phyloP scores from a whole-genome alignment of 2,113 vertebrate genomes.

The Mionectes macconnelli region DNA sequence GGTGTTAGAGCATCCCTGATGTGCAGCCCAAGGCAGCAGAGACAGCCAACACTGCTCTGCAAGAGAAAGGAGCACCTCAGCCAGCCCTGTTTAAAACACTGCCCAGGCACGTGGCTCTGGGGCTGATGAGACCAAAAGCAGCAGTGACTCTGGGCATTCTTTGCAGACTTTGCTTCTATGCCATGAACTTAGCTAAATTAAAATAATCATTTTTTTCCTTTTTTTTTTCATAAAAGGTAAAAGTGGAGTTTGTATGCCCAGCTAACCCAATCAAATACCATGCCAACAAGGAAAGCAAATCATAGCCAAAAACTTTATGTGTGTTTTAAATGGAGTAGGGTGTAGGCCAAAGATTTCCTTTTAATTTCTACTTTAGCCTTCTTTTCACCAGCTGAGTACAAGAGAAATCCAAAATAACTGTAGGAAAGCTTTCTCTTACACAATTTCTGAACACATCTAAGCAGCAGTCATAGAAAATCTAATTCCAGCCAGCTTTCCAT shows the following conservation, averaged over 20 bases:
- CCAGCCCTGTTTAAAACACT: not conserved
- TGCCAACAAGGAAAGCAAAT: not conserved
- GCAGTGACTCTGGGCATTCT: not conserved
- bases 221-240: not conserved
- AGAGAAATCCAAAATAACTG: not conserved
- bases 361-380: not conserved
- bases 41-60: not conserved
- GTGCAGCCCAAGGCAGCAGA: not conserved
- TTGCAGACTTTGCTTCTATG: not conserved
- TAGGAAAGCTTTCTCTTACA: not conserved
- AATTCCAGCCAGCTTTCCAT: not conserved
- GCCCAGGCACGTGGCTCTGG: rapidly evolving
- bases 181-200: not conserved
- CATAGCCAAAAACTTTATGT: not conserved
- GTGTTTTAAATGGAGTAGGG: not conserved
- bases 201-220: not conserved
- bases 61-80: not conserved
- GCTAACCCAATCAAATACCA: not conserved
- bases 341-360: not conserved
- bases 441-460: not conserved
- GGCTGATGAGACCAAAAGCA: not conserved
- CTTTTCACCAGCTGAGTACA: not conserved
- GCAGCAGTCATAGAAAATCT: not conserved
- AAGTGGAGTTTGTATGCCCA: not conserved
- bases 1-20: rapidly evolving